Conservation (phyloP, 2,888 invertebrate species). For the Nebria salina region DNA sequence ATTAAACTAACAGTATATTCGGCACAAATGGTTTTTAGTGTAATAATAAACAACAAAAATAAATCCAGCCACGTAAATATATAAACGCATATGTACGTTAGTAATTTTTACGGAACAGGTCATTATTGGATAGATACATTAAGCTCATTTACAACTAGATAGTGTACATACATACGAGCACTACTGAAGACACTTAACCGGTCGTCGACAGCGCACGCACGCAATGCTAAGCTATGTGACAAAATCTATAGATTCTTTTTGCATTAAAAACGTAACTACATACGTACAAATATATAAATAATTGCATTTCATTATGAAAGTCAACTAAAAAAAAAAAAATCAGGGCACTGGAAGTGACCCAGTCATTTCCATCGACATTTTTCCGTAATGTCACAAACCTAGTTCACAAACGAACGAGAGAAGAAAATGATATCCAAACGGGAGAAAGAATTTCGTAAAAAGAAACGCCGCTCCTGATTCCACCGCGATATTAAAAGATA, state of each 20-base stretch:
- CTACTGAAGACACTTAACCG: slow-evolving; percentile 11
- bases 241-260: too few relatives aligned
- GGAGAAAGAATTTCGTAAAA: neutral
- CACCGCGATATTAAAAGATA: neutral
- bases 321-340: neutral
- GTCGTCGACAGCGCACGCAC: slow-evolving; percentile 11
- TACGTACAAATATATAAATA: too few relatives aligned
- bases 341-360: neutral
- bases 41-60: too few relatives aligned
- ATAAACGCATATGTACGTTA: too few relatives aligned
- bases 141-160: neutral
- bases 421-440: neutral
- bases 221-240: neutral
- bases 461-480: neutral
- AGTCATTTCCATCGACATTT: neutral
- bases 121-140: neutral
- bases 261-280: too few relatives aligned
- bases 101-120: too few relatives aligned
- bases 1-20: too few relatives aligned
- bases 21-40: too few relatives aligned
- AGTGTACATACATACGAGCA: neutral
- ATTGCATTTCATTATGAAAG: too few relatives aligned
- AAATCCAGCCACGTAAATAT: too few relatives aligned
- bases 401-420: neutral
- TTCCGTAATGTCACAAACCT: neutral